phyloP scores from a whole-genome alignment of 2,888 invertebrate species.

The Meliscaeva auricollis region DNA sequence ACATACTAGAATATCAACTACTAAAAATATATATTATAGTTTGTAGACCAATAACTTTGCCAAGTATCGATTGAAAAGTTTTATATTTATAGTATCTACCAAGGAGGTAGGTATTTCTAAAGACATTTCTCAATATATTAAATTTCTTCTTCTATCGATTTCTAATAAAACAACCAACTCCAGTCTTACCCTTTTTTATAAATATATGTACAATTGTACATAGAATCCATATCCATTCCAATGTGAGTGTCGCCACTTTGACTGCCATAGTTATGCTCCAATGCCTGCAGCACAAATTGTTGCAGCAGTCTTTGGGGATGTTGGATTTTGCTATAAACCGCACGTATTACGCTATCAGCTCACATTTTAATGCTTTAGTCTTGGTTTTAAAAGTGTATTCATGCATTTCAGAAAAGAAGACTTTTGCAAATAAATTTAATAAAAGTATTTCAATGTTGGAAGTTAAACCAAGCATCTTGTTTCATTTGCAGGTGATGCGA shows the following conservation, averaged over 20 bases:
- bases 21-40: background rate
- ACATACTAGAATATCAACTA: background rate
- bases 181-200: conserved; percentile 6
- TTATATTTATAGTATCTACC: background rate
- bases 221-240: conserved; percentile 21
- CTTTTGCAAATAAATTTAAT: conserved; percentile 11
- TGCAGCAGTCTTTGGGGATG: conserved; percentile 1
- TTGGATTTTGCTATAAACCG: conserved; percentile 36
- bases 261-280: conserved; percentile 52
- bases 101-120: background rate
- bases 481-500: conserved; percentile 20
- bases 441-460: background rate
- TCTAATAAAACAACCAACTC: conserved; percentile 11
- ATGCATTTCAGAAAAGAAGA: background rate
- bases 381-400: conserved; percentile 26
- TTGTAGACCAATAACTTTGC: background rate
- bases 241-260: conserved; percentile 38
- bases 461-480: conserved; percentile 23
- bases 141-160: conserved; percentile 35
- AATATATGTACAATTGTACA: no score
- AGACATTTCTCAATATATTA: conserved; percentile 10
- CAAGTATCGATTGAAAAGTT: conserved; percentile 18
- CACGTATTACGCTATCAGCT: conserved; percentile 46
- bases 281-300: background rate
- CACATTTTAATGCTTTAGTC: conserved; percentile 4